A percentile compares a stretch with the other conserved stretches of the same genome.
phyloP scores from a whole-genome alignment of 2,797 vertebrate genomes.

The Tangara arthus region DNA sequence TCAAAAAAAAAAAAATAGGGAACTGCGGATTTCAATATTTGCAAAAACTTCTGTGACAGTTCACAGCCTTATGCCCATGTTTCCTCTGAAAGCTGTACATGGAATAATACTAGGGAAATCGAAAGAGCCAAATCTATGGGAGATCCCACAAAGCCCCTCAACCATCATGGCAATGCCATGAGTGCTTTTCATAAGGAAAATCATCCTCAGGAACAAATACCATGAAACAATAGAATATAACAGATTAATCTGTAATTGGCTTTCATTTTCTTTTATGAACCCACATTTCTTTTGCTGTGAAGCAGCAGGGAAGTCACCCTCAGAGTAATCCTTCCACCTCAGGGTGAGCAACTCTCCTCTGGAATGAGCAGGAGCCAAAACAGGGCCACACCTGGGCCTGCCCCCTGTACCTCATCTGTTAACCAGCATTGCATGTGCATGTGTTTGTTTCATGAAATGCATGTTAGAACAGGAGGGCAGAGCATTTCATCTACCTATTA shows the following conservation, averaged over 20 bases:
- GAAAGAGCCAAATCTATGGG: background rate
- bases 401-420: background rate
- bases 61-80: background rate
- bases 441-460: background rate
- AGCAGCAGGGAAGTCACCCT: background rate
- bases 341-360: background rate
- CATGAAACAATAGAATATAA: background rate
- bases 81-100: background rate
- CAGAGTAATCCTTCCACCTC: background rate
- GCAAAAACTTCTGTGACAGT: background rate
- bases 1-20: background rate
- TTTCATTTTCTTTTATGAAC: background rate
- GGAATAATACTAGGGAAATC: background rate
- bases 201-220: background rate
- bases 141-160: rapidly evolving
- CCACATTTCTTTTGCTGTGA: background rate
- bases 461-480: background rate
- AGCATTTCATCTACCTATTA: background rate
- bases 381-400: background rate
- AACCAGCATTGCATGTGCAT: background rate
- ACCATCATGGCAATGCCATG: background rate
- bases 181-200: background rate
- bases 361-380: background rate
- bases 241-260: background rate
- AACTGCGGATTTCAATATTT: background rate